A percentile compares a stretch with the other conserved stretches of the same genome.
These are phyloP conservation scores for Pocillopora grandis DNA, from an alignment of 92 coral and sea anemone species.

Conservation along the genomic window DNA sequence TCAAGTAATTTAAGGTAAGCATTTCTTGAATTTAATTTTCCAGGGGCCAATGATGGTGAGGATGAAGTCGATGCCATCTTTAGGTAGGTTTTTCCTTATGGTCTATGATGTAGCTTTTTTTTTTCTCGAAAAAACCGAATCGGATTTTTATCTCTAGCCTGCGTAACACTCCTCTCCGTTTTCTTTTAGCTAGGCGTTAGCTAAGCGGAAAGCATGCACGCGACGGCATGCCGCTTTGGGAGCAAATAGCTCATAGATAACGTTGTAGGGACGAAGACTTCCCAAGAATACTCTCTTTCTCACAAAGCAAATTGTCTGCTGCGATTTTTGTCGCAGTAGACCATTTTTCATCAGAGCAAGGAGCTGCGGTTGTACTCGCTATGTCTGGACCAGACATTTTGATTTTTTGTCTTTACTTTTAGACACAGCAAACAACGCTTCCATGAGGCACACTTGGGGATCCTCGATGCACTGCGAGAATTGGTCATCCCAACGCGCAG, in stretches of 20 bases:
- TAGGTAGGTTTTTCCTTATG: background rate
- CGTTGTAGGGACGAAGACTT: too few relatives aligned
- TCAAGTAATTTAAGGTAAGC: background rate
- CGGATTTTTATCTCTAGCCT: too few relatives aligned
- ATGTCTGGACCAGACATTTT: background rate
- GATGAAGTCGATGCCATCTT: conserved; percentile 9
- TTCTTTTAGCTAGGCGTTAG: too few relatives aligned
- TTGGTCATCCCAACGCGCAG: background rate
- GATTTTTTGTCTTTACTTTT: background rate
- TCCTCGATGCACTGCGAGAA: background rate
- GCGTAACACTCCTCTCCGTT: too few relatives aligned
- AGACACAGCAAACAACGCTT: conserved; percentile 2
- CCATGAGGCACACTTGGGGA: conserved; percentile 1
- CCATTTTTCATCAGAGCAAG: background rate
- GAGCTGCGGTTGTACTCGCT: background rate
- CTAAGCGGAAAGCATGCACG: too few relatives aligned
- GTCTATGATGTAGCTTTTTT: background rate
- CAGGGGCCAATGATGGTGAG: background rate
- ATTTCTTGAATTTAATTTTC: background rate
- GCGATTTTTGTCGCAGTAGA: too few relatives aligned
- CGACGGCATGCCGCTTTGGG: too few relatives aligned
- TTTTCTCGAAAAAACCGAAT: too few relatives aligned
- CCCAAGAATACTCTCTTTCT: too few relatives aligned
- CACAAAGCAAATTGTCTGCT: too few relatives aligned
- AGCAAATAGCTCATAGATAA: too few relatives aligned